These are phyloP conservation scores for Philhelius pedissequus DNA, from an alignment of 2,888 invertebrate genomes.

Conservation along the genomic window DNA sequence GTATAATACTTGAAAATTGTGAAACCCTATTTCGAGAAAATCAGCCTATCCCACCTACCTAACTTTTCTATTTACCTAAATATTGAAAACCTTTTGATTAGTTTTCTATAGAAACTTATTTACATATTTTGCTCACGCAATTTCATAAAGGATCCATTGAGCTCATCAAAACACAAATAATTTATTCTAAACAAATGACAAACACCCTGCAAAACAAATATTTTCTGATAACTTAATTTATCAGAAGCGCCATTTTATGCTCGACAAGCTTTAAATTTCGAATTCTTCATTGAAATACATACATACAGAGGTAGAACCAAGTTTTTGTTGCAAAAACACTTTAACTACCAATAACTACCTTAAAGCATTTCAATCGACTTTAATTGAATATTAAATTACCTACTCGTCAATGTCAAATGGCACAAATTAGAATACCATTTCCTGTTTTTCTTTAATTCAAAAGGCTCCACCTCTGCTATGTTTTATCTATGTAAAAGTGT, in stretches of 20 bases:
- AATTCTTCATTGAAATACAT: neutral
- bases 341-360: neutral
- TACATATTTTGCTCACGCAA: no score
- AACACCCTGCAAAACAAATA: neutral
- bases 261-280: neutral
- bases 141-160: neutral
- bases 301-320: no score
- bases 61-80: no score
- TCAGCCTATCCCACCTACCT: no score
- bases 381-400: constrained; percentile 58
- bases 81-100: no score
- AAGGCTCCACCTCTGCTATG: neutral
- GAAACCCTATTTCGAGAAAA: no score
- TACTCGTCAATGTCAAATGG: constrained; percentile 20
- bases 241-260: neutral
- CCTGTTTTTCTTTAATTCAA: neutral
- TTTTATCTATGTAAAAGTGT: neutral
- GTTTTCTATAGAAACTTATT: no score
- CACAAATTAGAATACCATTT: constrained; percentile 19
- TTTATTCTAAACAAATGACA: neutral
- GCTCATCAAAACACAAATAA: neutral
- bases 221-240: neutral
- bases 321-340: neutral
- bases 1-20: no score
- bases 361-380: constrained; percentile 1